These are phyloP conservation scores for Rhamphomyia laevipes DNA, from an alignment of 2,888 invertebrate species.

Conservation along the genomic window DNA sequence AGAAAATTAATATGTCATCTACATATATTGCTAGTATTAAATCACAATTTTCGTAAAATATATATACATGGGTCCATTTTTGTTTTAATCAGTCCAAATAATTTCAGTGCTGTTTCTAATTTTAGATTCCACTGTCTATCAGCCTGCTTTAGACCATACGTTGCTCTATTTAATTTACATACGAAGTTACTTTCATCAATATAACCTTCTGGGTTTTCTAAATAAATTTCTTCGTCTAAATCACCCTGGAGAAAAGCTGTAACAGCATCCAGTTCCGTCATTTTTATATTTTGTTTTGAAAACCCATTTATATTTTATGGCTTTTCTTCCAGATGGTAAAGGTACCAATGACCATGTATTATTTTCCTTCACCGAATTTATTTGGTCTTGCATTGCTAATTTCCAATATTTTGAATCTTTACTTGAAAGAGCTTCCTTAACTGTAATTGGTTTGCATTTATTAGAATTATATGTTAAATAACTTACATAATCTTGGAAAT, in stretches of 20 bases:
- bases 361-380: no score
- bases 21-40: constrained; percentile 12
- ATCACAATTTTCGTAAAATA: not conserved
- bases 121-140: not conserved
- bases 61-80: constrained; percentile 13
- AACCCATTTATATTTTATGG: no score
- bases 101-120: constrained; percentile 3
- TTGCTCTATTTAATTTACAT: constrained; percentile 3
- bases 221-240: constrained; percentile 13
- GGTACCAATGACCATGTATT: no score
- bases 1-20: no score
- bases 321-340: no score
- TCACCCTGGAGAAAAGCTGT: constrained; percentile 16
- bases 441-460: no score
- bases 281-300: constrained; percentile 11
- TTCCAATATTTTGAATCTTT: no score
- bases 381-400: no score
- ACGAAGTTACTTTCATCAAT: constrained; percentile 1
- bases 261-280: constrained; percentile 16
- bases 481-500: no score
- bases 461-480: no score
- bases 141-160: constrained; percentile 8
- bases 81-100: constrained; percentile 11
- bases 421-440: no score
- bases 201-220: constrained; percentile 15